phyloP scores from a whole-genome alignment of 2,113 vertebrate genomes.

The Ptychochromis oligacanthus region DNA sequence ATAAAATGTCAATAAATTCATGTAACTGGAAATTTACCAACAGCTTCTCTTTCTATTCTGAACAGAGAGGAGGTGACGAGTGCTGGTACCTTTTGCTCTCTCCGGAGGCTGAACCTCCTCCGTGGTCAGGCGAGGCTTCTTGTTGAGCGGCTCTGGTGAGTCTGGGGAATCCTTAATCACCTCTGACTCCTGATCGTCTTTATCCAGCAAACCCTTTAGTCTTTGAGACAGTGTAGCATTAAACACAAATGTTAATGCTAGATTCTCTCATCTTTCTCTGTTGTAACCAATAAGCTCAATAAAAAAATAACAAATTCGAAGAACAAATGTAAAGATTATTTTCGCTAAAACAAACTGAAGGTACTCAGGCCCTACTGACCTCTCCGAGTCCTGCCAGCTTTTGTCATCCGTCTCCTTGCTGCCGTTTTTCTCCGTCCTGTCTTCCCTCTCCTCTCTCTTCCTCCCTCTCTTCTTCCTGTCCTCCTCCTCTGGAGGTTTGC shows the following conservation, averaged over 20 bases:
- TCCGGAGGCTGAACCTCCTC: constrained; percentile 88
- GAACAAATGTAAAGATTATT: too few species aligned
- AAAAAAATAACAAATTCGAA: too few species aligned
- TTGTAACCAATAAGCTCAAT: not conserved
- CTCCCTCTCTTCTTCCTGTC: constrained; percentile 95
- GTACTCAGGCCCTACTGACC: constrained; percentile 68
- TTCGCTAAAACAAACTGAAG: not conserved
- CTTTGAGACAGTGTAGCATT: constrained; percentile 61
- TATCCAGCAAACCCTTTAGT: constrained; percentile 89
- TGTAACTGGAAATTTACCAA: not conserved
- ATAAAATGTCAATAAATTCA: not conserved
- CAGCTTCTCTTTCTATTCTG: not conserved
- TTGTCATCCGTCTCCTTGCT: constrained; percentile 94
- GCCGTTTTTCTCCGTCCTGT: constrained; percentile 87
- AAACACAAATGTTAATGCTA: not conserved
- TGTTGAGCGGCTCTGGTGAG: constrained; percentile 95
- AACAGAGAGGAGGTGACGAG: not conserved
- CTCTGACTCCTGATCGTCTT: constrained; percentile 92
- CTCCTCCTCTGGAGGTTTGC: constrained; percentile 96
- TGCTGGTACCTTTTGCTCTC: constrained; percentile 88
- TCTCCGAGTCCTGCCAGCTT: constrained; percentile 92
- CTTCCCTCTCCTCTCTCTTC: constrained; percentile 96
- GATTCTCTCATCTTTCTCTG: not conserved
- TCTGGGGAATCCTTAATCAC: constrained; percentile 98
- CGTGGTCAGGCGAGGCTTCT: constrained; percentile 89